phyloP scores from a whole-genome alignment of 2,797 vertebrate species.

The Syndactyla subalaris region DNA sequence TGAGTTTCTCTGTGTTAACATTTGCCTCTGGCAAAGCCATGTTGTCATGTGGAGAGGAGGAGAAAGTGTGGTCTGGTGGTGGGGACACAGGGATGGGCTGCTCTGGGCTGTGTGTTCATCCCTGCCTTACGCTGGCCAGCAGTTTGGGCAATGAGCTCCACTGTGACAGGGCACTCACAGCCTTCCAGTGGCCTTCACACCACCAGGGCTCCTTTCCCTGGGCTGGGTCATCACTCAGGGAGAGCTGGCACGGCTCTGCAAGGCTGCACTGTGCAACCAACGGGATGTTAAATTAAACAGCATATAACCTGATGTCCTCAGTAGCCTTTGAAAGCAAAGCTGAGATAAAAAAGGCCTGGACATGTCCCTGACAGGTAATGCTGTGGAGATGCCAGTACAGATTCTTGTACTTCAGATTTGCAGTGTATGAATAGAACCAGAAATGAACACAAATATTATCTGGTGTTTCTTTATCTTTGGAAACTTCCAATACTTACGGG shows the following conservation, averaged over 20 bases:
- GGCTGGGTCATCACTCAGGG: neutral
- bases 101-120: neutral
- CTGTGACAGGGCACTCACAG: neutral
- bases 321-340: neutral
- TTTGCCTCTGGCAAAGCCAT: neutral
- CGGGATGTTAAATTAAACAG: neutral
- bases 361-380: neutral
- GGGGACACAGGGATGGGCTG: neutral
- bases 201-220: neutral
- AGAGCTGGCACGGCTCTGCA: fast-evolving
- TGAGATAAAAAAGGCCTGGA: neutral
- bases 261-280: neutral
- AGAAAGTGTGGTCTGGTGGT: neutral
- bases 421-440: neutral
- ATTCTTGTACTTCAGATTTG: neutral
- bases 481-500: neutral
- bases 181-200: neutral
- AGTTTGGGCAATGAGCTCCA: neutral
- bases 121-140: neutral
- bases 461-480: neutral
- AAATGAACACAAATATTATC: neutral
- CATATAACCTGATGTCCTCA: neutral
- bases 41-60: neutral
- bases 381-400: neutral
- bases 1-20: neutral